These are phyloP conservation scores for Hypena proboscidalis DNA, from an alignment of 2,888 invertebrate species.

Conservation along the genomic window DNA sequence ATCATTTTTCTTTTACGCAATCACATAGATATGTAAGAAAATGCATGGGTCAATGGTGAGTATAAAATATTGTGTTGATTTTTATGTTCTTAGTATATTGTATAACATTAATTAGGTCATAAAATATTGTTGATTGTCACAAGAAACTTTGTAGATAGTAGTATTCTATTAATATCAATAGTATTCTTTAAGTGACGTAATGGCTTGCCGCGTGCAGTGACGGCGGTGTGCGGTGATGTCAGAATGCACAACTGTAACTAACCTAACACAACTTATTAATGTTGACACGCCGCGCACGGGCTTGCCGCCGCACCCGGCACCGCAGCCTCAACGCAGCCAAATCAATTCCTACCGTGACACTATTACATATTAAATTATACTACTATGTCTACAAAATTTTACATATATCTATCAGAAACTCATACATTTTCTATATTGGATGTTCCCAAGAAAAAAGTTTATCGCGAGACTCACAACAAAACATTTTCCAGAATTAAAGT, in stretches of 20 bases:
- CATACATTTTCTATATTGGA: background rate
- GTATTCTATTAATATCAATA: slow-evolving; percentile 13
- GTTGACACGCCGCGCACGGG: slow-evolving; percentile 24
- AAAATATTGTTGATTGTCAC: slow-evolving; percentile 1
- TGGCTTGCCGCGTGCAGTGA: slow-evolving; percentile 18
- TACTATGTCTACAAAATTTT: background rate
- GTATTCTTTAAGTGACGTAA: slow-evolving; percentile 27
- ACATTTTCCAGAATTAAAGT: slow-evolving; percentile 34
- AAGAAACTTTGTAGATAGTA: slow-evolving; percentile 11
- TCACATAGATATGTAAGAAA: too few species aligned
- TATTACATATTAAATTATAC: slow-evolving; percentile 15
- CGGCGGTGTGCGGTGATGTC: slow-evolving; percentile 38
- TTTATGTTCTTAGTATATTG: too few species aligned
- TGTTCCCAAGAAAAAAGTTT: slow-evolving; percentile 6
- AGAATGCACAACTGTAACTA: slow-evolving; percentile 45
- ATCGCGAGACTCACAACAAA: slow-evolving; percentile 15
- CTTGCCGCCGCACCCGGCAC: background rate
- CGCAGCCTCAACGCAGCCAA: slow-evolving; percentile 10
- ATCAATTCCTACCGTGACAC: slow-evolving; percentile 18
- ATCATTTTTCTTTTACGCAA: too few species aligned
- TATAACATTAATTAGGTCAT: background rate
- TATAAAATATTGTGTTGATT: too few species aligned
- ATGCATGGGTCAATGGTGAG: too few species aligned
- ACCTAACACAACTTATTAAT: slow-evolving; percentile 41
- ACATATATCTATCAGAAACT: slow-evolving; percentile 1